These are phyloP conservation scores for Agrochola macilenta DNA, from an alignment of 2,888 invertebrate genomes.

Conservation along the genomic window DNA sequence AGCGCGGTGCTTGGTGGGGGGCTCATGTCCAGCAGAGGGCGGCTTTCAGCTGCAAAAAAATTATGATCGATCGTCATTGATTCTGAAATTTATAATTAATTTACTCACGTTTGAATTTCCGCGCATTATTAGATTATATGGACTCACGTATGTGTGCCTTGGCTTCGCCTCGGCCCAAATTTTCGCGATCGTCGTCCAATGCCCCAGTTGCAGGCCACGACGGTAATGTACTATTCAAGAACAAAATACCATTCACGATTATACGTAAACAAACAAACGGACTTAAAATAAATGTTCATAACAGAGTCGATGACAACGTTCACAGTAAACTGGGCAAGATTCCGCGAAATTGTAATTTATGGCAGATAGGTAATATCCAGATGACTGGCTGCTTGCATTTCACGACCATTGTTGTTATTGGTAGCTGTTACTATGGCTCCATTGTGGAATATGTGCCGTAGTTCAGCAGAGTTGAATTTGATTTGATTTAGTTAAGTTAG, in stretches of 20 bases:
- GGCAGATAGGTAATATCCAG: constrained; percentile 34
- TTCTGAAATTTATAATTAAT: too few species aligned
- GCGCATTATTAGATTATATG: too few species aligned
- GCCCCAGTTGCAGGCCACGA: too few species aligned
- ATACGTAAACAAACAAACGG: not conserved
- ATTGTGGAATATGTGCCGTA: not conserved
- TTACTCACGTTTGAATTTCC: too few species aligned
- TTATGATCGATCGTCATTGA: too few species aligned
- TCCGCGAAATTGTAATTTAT: constrained; percentile 47
- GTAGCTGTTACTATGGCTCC: not conserved
- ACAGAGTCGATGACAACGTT: constrained; percentile 18
- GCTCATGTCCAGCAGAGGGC: too few species aligned
- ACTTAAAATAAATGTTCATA: not conserved
- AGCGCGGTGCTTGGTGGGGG: too few species aligned
- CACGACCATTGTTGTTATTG: constrained; percentile 14
- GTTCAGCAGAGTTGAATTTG: not conserved
- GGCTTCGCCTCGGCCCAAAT: too few species aligned
- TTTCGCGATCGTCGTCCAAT: too few species aligned
- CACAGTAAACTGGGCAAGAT: constrained; percentile 32
- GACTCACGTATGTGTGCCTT: too few species aligned
- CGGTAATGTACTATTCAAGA: not conserved
- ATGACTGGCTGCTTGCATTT: constrained; percentile 37
- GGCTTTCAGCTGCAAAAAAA: too few species aligned
- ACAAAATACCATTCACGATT: not conserved
- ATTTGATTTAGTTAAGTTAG: not conserved